Evolutionary conservation across 2,113 vertebrate species (phyloP).

Genomic region (Urocynchramus pylzowi): DNA sequence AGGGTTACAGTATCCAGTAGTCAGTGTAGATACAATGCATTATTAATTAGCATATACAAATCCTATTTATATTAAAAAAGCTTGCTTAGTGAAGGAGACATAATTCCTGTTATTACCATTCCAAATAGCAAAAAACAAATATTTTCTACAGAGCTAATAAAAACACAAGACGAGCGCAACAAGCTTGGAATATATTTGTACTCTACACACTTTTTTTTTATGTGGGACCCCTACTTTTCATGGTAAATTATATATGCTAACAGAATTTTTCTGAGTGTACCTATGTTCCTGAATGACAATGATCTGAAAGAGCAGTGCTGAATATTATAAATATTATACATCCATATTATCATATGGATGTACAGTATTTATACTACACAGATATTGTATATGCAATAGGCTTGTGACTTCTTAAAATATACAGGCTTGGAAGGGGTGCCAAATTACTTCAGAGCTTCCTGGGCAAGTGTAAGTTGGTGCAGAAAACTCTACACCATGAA

Average conservation of each 20-base stretch:
- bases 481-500: background rate
- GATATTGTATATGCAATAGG: background rate
- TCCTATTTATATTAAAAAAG: slow-evolving; percentile 57
- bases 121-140: slow-evolving; percentile 31
- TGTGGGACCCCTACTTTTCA: background rate
- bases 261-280: background rate
- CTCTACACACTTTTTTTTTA: background rate
- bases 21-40: slow-evolving; percentile 11
- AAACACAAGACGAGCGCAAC: background rate
- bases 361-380: background rate
- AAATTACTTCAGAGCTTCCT: background rate
- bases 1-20: background rate
- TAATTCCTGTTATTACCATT: slow-evolving; percentile 43
- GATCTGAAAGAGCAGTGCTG: background rate
- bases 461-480: background rate
- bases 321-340: too few species aligned
- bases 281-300: background rate
- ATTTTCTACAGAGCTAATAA: background rate
- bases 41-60: slow-evolving; percentile 59
- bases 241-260: background rate
- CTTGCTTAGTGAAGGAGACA: slow-evolving; percentile 35
- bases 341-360: background rate
- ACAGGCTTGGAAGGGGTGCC: rapidly evolving
- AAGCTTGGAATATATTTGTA: background rate
- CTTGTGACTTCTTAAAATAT: background rate